Percentiles rank a stretch among this genome's conserved stretches.
Conservation (phyloP, 2,888 invertebrate species). For the Automeris io region DNA sequence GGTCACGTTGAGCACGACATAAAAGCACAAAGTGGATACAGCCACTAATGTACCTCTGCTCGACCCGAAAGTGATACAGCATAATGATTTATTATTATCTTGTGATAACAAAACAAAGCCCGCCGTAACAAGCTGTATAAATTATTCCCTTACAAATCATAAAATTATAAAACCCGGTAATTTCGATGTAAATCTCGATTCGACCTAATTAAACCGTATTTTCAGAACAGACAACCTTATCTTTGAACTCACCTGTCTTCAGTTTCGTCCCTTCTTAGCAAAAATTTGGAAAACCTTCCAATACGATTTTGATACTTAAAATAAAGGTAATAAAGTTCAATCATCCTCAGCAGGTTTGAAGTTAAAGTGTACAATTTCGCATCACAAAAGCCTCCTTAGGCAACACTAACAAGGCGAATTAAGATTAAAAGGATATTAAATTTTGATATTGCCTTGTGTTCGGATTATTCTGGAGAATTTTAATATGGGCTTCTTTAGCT, state of each 20-base stretch:
- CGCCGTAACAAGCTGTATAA: conserved; percentile 1
- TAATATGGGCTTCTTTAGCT: conserved; percentile 57
- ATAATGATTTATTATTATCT: no score
- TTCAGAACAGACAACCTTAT: conserved; percentile 55
- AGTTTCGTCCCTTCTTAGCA: conserved; percentile 32
- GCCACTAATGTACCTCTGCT: no score
- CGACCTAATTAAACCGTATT: conserved; percentile 63
- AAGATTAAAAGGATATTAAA: conserved; percentile 77
- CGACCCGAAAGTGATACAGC: no score
- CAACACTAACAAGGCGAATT: conserved; percentile 73
- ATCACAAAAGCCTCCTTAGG: conserved; percentile 53
- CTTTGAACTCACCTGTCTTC: conserved; percentile 71
- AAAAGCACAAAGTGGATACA: no score
- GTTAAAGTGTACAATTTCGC: conserved; percentile 37
- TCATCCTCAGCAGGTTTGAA: conserved; percentile 13
- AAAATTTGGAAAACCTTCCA: conserved; percentile 12
- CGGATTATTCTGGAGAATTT: conserved; percentile 70
- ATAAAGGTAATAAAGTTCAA: conserved; percentile 12
- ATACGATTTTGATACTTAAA: conserved; percentile 16
- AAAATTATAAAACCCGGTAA: conserved; percentile 8
- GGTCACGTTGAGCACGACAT: no score
- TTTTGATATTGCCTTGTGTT: conserved; percentile 75
- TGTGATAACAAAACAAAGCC: not conserved
- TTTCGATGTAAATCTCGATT: conserved; percentile 38
- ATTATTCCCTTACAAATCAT: not conserved